phyloP scores from a whole-genome alignment of 2,113 vertebrate species.

The Lutjanus erythropterus region DNA sequence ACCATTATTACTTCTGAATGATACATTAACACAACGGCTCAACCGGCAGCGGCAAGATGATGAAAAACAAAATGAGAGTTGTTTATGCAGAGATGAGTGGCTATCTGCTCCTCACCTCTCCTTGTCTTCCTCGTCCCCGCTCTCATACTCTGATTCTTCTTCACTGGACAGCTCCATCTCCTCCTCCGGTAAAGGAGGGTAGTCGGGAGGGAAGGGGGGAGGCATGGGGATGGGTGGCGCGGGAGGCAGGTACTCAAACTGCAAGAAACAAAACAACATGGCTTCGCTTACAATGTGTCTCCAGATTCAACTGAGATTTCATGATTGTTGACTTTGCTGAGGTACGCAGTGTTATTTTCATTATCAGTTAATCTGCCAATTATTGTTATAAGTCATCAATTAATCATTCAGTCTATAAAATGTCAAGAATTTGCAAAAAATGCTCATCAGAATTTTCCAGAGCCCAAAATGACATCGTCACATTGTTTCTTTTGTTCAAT shows the following conservation, averaged over 20 bases:
- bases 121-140: conserved; percentile 92
- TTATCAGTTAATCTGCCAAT: too few species aligned
- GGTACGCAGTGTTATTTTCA: too few species aligned
- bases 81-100: not conserved
- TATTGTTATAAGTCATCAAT: too few species aligned
- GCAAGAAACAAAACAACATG: conserved; percentile 26
- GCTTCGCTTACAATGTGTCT: conserved; percentile 1
- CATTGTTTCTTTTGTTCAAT: too few species aligned
- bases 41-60: too few species aligned
- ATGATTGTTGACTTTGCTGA: not conserved
- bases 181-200: conserved; percentile 92
- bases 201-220: conserved; percentile 91
- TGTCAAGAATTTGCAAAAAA: too few species aligned
- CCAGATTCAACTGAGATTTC: not conserved
- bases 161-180: conserved; percentile 87
- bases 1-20: not conserved
- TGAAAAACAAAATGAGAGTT: not conserved
- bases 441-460: too few species aligned
- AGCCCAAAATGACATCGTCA: too few species aligned
- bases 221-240: conserved; percentile 85
- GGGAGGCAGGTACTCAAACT: conserved; percentile 88
- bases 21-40: not conserved
- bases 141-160: conserved; percentile 96
- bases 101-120: conserved; percentile 86
- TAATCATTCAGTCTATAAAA: too few species aligned